Percentiles rank a stretch among this genome's conserved stretches.
These are phyloP conservation scores for Harpalus rubripes DNA, from an alignment of 2,888 invertebrate species.

Conservation along the genomic window DNA sequence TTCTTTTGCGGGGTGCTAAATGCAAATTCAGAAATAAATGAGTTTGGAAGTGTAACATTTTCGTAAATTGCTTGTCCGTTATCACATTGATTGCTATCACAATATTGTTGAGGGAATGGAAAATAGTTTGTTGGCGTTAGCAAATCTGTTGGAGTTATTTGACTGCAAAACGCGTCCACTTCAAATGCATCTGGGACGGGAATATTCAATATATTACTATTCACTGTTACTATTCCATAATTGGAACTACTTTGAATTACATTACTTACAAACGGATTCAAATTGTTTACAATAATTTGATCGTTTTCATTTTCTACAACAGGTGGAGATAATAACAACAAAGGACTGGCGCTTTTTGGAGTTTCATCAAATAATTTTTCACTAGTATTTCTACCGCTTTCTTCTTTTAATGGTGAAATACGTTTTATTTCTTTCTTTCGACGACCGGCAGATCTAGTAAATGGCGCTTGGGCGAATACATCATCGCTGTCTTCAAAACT, in stretches of 20 bases:
- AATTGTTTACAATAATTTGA: constrained; percentile 53
- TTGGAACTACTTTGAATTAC: constrained; percentile 71
- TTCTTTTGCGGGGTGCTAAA: constrained; percentile 59
- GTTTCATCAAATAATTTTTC: constrained; percentile 63
- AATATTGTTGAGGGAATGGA: constrained; percentile 25
- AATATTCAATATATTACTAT: constrained; percentile 73
- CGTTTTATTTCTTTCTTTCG: constrained; percentile 65
- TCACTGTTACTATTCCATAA: constrained; percentile 74
- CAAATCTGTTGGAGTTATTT: constrained; percentile 33
- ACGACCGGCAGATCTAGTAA: constrained; percentile 75
- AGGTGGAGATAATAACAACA: constrained; percentile 59
- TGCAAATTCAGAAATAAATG: constrained; percentile 67
- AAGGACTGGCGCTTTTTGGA: constrained; percentile 64
- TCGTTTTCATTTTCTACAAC: constrained; percentile 60
- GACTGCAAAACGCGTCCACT: constrained; percentile 73
- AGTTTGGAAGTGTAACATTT: constrained; percentile 70
- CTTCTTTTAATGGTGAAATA: constrained; percentile 59
- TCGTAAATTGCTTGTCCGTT: constrained; percentile 70
- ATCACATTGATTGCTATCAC: constrained; percentile 63
- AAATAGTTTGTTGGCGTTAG: constrained; percentile 16
- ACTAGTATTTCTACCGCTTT: constrained; percentile 46
- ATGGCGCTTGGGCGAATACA: constrained; percentile 86
- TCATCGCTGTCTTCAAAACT: constrained; percentile 79
- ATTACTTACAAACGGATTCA: constrained; percentile 74
- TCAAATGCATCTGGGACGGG: constrained; percentile 69